phyloP scores from a whole-genome alignment of 2,113 vertebrate genomes.

The Elanus axillaris region DNA sequence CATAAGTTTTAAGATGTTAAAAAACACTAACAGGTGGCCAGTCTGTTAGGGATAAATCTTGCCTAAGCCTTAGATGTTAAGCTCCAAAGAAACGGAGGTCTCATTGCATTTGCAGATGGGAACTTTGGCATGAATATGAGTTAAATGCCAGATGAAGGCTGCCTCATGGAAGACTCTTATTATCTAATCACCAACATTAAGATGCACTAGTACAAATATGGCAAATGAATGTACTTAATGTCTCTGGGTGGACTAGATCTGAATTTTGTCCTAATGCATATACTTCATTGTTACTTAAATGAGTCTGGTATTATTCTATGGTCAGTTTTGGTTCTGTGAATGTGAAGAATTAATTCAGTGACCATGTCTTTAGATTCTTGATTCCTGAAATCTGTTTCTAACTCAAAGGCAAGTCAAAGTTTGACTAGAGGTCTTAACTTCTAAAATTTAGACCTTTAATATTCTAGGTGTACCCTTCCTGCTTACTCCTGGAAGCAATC shows the following conservation, averaged over 20 bases:
- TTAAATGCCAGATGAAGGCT: background rate
- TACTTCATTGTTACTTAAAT: background rate
- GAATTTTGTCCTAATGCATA: background rate
- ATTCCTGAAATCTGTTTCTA: background rate
- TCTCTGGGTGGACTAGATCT: background rate
- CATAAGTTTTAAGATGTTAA: background rate
- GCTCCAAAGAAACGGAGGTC: background rate
- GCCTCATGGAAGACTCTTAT: background rate
- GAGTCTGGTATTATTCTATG: background rate
- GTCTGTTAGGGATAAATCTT: background rate
- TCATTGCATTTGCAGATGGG: background rate
- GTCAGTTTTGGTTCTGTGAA: background rate
- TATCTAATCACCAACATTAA: background rate
- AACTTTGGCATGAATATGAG: background rate
- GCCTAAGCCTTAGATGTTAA: background rate
- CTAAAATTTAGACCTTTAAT: background rate
- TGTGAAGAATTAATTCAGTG: background rate
- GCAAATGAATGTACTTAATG: background rate
- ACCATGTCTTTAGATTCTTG: background rate
- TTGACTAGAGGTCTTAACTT: background rate
- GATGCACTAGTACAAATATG: background rate
- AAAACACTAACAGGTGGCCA: background rate
- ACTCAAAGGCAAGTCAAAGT: background rate
- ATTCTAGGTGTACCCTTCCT: background rate
- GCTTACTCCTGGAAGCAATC: background rate